Evolutionary conservation across 1,140 invertebrate species (phyloP), one percentile per base, ranked within the genome.

Genomic region (Ceratina calcarata): DNA sequence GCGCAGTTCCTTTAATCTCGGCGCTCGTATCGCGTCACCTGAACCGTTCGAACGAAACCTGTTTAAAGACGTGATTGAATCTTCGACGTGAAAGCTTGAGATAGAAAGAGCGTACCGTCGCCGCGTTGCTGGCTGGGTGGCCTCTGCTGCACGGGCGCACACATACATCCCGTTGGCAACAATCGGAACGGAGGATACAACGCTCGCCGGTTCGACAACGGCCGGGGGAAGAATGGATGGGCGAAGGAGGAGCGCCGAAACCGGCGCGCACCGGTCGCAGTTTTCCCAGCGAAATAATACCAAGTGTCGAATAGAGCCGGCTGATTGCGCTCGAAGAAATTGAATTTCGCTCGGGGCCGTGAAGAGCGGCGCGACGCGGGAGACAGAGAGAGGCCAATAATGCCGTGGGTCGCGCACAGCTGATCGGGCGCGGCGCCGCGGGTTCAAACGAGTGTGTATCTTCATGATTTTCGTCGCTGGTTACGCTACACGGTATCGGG

Each of bases 241-340:
- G 20, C 22, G 15, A 10, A 55, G 13, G n/a, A 6, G 18, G 15
- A 16, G 15, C 15, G 15, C n/a, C 15, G 7, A 10, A 18, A 57
- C 32, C 22, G 13, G 51, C 15, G 16, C 20, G 12, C 49, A 15
- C 45, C 16, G 32, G 58, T 45, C 32, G 51, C 32, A 61, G 53
- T 81, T 71, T 77, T 69, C 32, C 20, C 60, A 18, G n/a, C 24
- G 64, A 80, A 80, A 85, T 83, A 85, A 76, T 85, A 83, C 71
- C 18, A 79, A 77, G 61, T 78, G 78, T 80, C 61, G 69, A 58
- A 70, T 58, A 55, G 64, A 57, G 45, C 49, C 60, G 72, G 65
- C 58, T 81, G 86, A 85, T 87, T 87, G 86, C 76, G 58, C 60
- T 22, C 68, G 69, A 74, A 83, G 68, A 83, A 85, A 87, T 83